Evolutionary conservation across 2,888 invertebrate species (phyloP).

Genomic region (Anaspis maculata): DNA sequence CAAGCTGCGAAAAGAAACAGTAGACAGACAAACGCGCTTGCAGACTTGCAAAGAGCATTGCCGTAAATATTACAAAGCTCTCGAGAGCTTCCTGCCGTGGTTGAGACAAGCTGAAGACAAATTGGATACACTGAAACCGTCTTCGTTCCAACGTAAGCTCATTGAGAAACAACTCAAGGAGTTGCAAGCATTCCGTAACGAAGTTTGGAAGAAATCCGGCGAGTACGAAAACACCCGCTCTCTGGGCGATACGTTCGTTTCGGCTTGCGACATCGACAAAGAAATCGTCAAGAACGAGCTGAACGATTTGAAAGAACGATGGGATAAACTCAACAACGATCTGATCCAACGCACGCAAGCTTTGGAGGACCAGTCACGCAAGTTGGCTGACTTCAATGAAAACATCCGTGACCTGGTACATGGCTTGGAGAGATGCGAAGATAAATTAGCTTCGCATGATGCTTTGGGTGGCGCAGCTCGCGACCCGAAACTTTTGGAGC

Average conservation of each 20-base stretch:
- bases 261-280: conserved; percentile 84
- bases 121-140: conserved; percentile 66
- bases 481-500: conserved; percentile 77
- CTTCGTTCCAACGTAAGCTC: conserved; percentile 75
- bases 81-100: conserved; percentile 85
- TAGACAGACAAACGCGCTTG: conserved; percentile 76
- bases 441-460: conserved; percentile 69
- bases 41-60: conserved; percentile 90
- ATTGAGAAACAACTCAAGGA: conserved; percentile 84
- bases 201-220: conserved; percentile 87
- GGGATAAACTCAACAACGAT: conserved; percentile 86
- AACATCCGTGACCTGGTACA: conserved; percentile 77
- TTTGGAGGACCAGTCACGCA: conserved; percentile 74
- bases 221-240: conserved; percentile 86
- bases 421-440: conserved; percentile 80
- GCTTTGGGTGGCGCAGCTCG: conserved; percentile 64
- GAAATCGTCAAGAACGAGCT: conserved; percentile 80
- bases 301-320: conserved; percentile 72
- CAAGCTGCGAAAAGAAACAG: conserved; percentile 77
- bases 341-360: conserved; percentile 68
- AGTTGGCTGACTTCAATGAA: conserved; percentile 78
- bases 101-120: conserved; percentile 79
- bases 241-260: conserved; percentile 80
- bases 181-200: conserved; percentile 81
- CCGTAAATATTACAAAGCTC: conserved; percentile 78